phyloP scores from a whole-genome alignment of 2,888 invertebrate genomes.

The Lasioglossum zephyrum region DNA sequence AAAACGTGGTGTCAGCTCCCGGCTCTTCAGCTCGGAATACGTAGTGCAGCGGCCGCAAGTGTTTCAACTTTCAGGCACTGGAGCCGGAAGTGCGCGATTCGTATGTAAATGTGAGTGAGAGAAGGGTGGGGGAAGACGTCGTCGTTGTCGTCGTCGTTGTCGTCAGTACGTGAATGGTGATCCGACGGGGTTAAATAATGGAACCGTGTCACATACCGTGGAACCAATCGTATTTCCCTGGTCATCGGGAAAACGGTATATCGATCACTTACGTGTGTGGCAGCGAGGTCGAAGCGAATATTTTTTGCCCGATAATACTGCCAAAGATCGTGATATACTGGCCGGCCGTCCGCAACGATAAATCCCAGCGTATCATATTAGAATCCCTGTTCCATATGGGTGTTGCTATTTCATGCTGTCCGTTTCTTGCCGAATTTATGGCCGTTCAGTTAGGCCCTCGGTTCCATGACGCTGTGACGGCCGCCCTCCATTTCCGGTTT shows the following conservation, averaged over 20 bases:
- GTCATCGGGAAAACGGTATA: constrained; percentile 11
- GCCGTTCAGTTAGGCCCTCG: constrained; percentile 33
- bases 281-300: constrained; percentile 9
- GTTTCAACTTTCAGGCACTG: not conserved
- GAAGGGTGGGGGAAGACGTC: too few species aligned
- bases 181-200: not conserved
- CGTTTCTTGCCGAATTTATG: constrained; percentile 54
- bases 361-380: constrained; percentile 61
- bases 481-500: constrained; percentile 30
- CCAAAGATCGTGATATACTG: constrained; percentile 53
- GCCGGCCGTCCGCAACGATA: constrained; percentile 48
- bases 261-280: constrained; percentile 31
- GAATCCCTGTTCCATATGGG: constrained; percentile 49
- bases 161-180: not conserved
- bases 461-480: constrained; percentile 10
- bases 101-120: not conserved
- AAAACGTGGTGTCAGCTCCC: not conserved
- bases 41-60: not conserved
- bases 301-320: constrained; percentile 44
- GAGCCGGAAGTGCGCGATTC: not conserved
- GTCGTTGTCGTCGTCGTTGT: not conserved
- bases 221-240: not conserved
- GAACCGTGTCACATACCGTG: not conserved
- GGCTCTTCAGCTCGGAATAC: not conserved
- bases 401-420: constrained; percentile 59